A percentile compares a stretch with the other conserved stretches of the same genome.
phyloP scores from a whole-genome alignment of 1,140 invertebrate species.

The Wiebesia pumilae region DNA sequence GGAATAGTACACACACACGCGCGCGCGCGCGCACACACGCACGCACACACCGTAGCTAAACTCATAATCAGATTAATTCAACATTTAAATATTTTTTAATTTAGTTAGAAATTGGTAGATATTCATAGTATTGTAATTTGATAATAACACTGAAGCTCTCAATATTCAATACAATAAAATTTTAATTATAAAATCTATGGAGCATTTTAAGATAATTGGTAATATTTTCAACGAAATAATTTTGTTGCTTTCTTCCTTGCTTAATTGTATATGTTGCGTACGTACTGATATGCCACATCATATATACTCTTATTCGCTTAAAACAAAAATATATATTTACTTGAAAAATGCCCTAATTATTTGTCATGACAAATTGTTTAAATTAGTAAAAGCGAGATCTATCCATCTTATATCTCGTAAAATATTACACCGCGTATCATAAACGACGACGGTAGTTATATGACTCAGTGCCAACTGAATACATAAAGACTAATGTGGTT shows the following conservation, averaged over 20 bases:
- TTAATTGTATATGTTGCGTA: neutral
- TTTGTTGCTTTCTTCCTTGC: neutral
- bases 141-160: neutral
- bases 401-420: neutral
- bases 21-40: no score
- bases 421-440: neutral
- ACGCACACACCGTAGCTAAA: no score
- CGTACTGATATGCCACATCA: neutral
- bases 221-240: neutral
- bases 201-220: neutral
- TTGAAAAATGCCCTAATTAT: neutral
- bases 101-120: no score
- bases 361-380: neutral
- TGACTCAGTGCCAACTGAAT: neutral
- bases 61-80: no score
- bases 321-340: neutral
- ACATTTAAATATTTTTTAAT: no score
- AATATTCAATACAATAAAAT: neutral
- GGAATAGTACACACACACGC: no score
- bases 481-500: neutral
- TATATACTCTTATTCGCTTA: neutral
- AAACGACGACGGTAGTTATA: neutral
- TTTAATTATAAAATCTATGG: neutral
- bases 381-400: neutral
- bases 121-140: no score